Evolutionary conservation across 2,888 invertebrate genomes (phyloP), one percentile per base, ranked within the genome.

Genomic region (Leptogaster cylindrica): DNA sequence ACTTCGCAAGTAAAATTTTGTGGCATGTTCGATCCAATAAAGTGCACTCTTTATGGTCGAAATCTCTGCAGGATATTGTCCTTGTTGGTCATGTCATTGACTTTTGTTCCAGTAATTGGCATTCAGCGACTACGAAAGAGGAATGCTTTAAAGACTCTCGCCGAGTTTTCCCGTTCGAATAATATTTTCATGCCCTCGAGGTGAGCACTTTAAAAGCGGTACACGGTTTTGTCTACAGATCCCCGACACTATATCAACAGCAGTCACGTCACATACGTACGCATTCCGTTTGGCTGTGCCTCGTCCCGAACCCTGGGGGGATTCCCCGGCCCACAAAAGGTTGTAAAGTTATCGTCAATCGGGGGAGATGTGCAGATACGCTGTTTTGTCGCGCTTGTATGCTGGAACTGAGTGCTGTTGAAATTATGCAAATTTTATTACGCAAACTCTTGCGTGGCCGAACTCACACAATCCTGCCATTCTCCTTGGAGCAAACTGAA

Each of bases 371-470:
- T 44, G 14, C 20, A 61, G 28, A 44, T 61, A 39, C 41, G 51
- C 66, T 33, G 25, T 16, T n/a, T n/a, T n/a, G n/a, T 36, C 23
- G 52, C 61, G 46, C 68, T 68, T 65, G 65, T 70, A 71, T 72
- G 71, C 71, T 66, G 55, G 66, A 69, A 52, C 44, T 63, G 69
- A 52, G 64, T 50, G 52, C 64, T 64, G 64, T 39, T 75, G 31
- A 70, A 80, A 79, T 78, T 78, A 79, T 79, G 79, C 78, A 79
- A 80, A 79, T 79, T 80, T 71, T 75, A 77, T 77, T 78, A 78
- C 76, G 76, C 77, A 80, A 79, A 79, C 77, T 77, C 76, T 73
- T 76, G 75, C 76, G 74, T 73, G 71, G 72, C 72, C 69, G 58
- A 28, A 69, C 52, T 50, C 48, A 64, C 25, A 41, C 27, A 66